Base-by-base conservation (phyloP, 1,140 invertebrate species). In the Saxidomus purpurata region DNA sequence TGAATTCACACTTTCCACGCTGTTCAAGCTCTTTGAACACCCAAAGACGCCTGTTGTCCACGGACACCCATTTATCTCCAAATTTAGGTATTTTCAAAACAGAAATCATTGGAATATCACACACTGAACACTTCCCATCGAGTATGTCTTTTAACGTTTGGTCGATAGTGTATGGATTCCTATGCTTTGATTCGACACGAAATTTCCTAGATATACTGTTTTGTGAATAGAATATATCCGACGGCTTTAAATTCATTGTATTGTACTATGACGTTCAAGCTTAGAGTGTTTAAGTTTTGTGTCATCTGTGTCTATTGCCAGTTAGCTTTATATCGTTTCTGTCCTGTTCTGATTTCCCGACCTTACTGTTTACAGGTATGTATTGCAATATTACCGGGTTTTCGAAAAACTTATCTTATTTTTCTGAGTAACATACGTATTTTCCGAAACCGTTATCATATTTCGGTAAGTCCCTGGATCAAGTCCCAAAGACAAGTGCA, bases 41-140 rank as follows among this genome's bases (percentile, higher is more conserved):
- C 76, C 76, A 79, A 2, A 79, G 47, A 47, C 76, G 38, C 47
- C 47, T 47, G 28, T 79, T 79, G 47, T 79, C 76, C 8, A 79
- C 2, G 17, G 76, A 49, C 22, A 79, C 47, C 76, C 76, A 79
- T 25, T 79, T 79, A 6, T 34, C 31, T 0, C 38, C 71, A 63
- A 31, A 2, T 69, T 34, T 34, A 31, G 4, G 67, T 38, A 71
- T 34, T 71, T 71, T 71, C 15, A 43, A 22, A 34, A 79, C 43
- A 0, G 38, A 40, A 34, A 79, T 79, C 31, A 8, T 43, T 1
- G 76, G 76, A 25, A 79, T 79, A 28, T 28, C n/a, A 40, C 17
- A 31, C 28, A 69, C 28, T 15, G 28, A 36, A 69, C 67, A 69
- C 2, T 40, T 28, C 2, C 67, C 67, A 36, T 4, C 34, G 6